Base-by-base conservation (phyloP, 2,113 vertebrate genomes). In the Tringa solitaria region DNA sequence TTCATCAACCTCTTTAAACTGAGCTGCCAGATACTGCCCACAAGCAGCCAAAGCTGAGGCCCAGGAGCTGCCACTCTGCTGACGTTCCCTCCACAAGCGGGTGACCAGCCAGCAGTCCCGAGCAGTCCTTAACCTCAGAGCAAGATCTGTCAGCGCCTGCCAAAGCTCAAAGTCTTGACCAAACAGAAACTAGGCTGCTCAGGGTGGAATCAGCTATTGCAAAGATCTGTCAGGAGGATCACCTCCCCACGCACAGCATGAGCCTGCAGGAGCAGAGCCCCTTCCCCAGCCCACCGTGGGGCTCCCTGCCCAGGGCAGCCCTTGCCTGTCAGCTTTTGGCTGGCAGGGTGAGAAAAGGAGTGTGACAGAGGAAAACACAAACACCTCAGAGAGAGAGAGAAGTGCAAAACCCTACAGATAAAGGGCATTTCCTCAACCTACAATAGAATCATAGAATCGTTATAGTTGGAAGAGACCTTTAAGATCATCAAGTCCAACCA, bases 1-100 rank as follows among this genome's bases (percentile, higher is more conserved):
- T 68, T 15, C 67, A 37, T 4, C 1, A 4, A 5, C 4, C 28
- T 16, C 37, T 73, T 80, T 72, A 72, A 67, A 26, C 3, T 28
- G 35, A 64, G 28, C 39, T 50, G 53, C 45, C 20, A 20, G 32
- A 8, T 50, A 37, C 39, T 56, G 16, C 23, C 65, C 2, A 2
- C 2, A 7, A 7, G 43, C 32, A 35, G 43, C 24, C 2, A 3
- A 54, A 67, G 12, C 54, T 5, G 39, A 60, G 35, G 37, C 24
- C 24, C 2, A 0, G 6, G 18, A 63, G 48, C 41, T 0, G 0
- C 21, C 48, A 41, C 5, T 6, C 9, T 27, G 32, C 72, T 60
- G 59, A 41, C 0, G 18, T 30, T 68, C 59, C 33, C 45, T 84
- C 33, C 6, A 0, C 1, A 9, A 53, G 35, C 2, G 2, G 23